Base-by-base conservation (phyloP, 1,140 invertebrate species). In the Eurosta solidaginis region DNA sequence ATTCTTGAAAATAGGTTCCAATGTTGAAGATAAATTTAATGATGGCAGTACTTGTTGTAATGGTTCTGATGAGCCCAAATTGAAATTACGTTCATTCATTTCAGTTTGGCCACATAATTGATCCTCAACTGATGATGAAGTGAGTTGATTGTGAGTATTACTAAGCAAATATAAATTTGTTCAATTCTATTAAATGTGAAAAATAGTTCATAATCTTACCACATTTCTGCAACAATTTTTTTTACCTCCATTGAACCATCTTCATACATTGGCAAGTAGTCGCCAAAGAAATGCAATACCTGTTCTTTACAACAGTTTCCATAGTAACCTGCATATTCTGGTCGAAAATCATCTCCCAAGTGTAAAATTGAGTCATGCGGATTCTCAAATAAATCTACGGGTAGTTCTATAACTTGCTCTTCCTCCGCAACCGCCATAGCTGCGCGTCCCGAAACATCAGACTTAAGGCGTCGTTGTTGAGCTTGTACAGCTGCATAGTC, bases 291-390 rank as follows among this genome's bases (percentile, higher is more conserved):
- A 36, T 78, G 40, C 14, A 75, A 10, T 22, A 79, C 29, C 33
- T 77, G 68, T n/a, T 79, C 77, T 27, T 77, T 78, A 14, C 49
- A 63, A 17, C 76, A 77, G 47, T 78, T 77, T 14, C 79, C 79
- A 74, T 79, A 79, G 49, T 77, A 79, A 17, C 79, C 79, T 5
- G 76, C 79, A 45, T 79, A 79, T 59, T 77, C 76, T 22, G 76
- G 63, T 9, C 73, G 79, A 68, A 77, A 77, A 25, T 78, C 79
- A 9, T 63, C 79, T 1, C 50, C 76, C 6, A 77, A 74, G 52
- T 74, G 25, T 14, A 79, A 27, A 7, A 79, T 73, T 5, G 63
- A 75, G 63, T 79, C 79, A 42, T 79, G 76, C 12, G 79, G 79
- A 77, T 79, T 79, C 47, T 79, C 79, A 45, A 75, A 79, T 45